Conservation (phyloP, 2,113 vertebrate genomes). For the Donacobius atricapilla region DNA sequence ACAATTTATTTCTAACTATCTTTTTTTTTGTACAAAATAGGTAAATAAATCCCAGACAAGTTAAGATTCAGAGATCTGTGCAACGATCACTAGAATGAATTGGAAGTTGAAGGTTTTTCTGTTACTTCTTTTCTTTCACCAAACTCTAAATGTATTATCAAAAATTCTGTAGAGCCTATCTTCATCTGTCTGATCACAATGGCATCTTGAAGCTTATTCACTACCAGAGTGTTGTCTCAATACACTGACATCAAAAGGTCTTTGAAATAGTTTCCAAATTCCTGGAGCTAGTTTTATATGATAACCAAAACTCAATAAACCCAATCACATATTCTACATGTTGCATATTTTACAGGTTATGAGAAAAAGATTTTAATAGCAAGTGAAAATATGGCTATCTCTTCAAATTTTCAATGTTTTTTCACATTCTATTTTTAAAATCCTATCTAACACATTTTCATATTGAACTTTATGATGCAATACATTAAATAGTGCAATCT, state of each 20-base stretch:
- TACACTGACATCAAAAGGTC: not conserved
- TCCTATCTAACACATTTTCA: not conserved
- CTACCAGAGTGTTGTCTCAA: not conserved
- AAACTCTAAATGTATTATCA: not conserved
- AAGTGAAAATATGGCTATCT: not conserved
- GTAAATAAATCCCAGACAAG: not conserved
- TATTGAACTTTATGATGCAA: not conserved
- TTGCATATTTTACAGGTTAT: not conserved
- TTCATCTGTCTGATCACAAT: not conserved
- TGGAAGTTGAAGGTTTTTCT: not conserved
- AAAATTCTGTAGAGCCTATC: not conserved
- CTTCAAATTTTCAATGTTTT: not conserved
- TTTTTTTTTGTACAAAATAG: not conserved
- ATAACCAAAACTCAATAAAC: not conserved
- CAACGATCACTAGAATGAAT: not conserved
- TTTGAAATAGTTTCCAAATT: not conserved
- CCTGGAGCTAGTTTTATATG: not conserved
- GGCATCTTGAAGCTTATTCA: not conserved
- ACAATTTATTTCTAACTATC: not conserved
- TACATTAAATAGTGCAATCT: not conserved
- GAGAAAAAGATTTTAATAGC: not conserved
- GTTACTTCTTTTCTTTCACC: not conserved
- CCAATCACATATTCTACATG: fast-evolving
- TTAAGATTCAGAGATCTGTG: not conserved
- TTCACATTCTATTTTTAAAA: not conserved